A percentile compares a stretch with the other conserved stretches of the same genome.
phyloP scores from a whole-genome alignment of 2,113 vertebrate genomes.

The Plecturocebus donacophilus region DNA sequence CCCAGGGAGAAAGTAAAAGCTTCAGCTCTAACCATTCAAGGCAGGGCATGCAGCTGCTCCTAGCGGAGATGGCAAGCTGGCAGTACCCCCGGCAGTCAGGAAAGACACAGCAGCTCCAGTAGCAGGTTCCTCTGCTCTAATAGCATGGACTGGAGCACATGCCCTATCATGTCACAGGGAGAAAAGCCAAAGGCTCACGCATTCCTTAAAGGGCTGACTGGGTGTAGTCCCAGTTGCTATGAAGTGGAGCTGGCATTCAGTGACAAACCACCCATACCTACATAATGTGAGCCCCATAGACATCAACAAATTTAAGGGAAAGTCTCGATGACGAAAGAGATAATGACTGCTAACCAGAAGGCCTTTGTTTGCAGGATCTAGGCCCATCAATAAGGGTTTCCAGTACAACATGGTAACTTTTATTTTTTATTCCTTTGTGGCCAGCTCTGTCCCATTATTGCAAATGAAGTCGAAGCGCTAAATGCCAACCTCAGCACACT shows the following conservation, averaged over 20 bases:
- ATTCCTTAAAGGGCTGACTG: not conserved
- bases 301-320: not conserved
- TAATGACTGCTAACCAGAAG: not conserved
- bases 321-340: not conserved
- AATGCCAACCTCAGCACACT: slow-evolving; percentile 75
- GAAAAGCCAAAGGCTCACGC: not conserved
- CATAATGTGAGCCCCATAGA: not conserved
- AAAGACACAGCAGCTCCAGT: not conserved
- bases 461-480: slow-evolving; percentile 69
- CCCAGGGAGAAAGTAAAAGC: not conserved
- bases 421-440: not conserved
- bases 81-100: accelerated
- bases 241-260: not conserved
- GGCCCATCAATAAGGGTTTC: not conserved
- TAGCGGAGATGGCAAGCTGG: not conserved
- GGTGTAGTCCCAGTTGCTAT: not conserved
- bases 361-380: not conserved
- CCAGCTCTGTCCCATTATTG: slow-evolving; percentile 78
- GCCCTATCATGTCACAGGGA: not conserved
- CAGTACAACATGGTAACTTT: not conserved
- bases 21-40: not conserved
- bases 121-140: not conserved
- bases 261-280: not conserved
- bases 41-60: not conserved
- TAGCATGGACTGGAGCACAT: not conserved